Conservation (phyloP, 1,140 invertebrate genomes). For the Helicoverpa armigera region DNA sequence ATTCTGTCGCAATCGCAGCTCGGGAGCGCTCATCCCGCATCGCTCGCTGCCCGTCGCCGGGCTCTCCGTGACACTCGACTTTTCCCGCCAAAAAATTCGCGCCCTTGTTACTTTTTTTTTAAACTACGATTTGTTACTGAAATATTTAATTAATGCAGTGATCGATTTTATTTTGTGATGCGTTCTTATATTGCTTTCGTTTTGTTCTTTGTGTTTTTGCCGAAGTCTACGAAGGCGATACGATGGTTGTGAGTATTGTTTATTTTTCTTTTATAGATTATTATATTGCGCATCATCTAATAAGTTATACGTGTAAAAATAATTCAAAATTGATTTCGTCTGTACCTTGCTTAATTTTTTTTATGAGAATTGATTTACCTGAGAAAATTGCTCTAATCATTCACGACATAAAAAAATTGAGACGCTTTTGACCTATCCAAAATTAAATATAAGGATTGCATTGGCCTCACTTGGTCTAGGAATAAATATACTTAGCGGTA, state of each 20-base stretch:
- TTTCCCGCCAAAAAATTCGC: constrained; percentile 78
- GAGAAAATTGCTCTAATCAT: too few species aligned
- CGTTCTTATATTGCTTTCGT: constrained; percentile 77
- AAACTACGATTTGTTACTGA: constrained; percentile 23
- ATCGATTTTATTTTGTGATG: constrained; percentile 71
- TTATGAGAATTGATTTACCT: too few species aligned
- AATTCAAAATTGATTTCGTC: too few species aligned
- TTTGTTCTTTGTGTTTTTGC: constrained; percentile 84
- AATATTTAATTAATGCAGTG: constrained; percentile 39
- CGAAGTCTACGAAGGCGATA: constrained; percentile 77
- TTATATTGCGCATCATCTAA: neutral
- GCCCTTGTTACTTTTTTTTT: constrained; percentile 52
- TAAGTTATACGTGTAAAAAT: neutral
- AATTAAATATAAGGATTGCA: too few species aligned
- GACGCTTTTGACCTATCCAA: too few species aligned
- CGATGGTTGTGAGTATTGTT: constrained; percentile 82
- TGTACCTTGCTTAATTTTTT: too few species aligned
- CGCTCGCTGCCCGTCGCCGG: constrained; percentile 43
- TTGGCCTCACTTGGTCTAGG: too few species aligned
- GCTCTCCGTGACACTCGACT: constrained; percentile 25
- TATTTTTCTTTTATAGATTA: constrained; percentile 15
- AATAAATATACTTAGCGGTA: too few species aligned
- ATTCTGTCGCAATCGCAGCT: constrained; percentile 68
- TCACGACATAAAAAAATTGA: too few species aligned
- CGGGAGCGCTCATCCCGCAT: constrained; percentile 58